Conservation (phyloP, 2,113 vertebrate genomes). For the Austrofundulus limnaeus region DNA sequence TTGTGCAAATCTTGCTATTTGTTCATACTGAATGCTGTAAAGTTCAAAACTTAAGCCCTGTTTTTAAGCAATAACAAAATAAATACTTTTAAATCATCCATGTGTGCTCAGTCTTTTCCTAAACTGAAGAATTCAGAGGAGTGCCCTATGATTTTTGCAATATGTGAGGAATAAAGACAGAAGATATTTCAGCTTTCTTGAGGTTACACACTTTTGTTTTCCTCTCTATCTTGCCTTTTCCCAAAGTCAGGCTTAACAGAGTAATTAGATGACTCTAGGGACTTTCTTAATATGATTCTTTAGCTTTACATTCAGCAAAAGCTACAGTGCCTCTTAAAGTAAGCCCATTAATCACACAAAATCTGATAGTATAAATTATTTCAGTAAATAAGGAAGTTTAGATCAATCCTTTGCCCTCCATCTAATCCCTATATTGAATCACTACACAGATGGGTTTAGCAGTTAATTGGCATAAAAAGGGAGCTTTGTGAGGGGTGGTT, state of each 20-base stretch:
- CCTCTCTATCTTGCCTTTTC: neutral
- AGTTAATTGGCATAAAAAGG: conserved; percentile 69
- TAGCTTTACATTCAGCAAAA: conserved; percentile 54
- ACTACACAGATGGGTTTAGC: conserved; percentile 52
- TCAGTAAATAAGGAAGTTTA: conserved; percentile 67
- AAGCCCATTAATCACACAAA: conserved; percentile 68
- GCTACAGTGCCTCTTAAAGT: conserved; percentile 49
- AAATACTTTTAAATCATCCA: too few relatives aligned
- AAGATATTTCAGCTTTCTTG: neutral
- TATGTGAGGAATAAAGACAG: too few relatives aligned
- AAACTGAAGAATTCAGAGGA: too few relatives aligned
- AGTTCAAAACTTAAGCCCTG: too few relatives aligned
- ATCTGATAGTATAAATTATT: conserved; percentile 74
- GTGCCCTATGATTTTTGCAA: too few relatives aligned
- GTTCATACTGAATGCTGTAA: too few relatives aligned
- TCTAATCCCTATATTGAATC: conserved; percentile 63
- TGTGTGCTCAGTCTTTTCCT: too few relatives aligned
- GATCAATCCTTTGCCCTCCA: conserved; percentile 53
- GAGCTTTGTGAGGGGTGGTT: conserved; percentile 43
- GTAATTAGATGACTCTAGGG: conserved; percentile 52
- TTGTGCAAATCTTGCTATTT: too few relatives aligned
- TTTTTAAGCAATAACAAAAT: too few relatives aligned
- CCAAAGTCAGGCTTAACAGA: neutral
- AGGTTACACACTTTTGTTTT: neutral
- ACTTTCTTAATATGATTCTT: conserved; percentile 38